Percentiles rank a stretch among this genome's conserved stretches.
Evolutionary conservation across 2,797 vertebrate genomes (phyloP).

Genomic region (Cossypha polioptera): DNA sequence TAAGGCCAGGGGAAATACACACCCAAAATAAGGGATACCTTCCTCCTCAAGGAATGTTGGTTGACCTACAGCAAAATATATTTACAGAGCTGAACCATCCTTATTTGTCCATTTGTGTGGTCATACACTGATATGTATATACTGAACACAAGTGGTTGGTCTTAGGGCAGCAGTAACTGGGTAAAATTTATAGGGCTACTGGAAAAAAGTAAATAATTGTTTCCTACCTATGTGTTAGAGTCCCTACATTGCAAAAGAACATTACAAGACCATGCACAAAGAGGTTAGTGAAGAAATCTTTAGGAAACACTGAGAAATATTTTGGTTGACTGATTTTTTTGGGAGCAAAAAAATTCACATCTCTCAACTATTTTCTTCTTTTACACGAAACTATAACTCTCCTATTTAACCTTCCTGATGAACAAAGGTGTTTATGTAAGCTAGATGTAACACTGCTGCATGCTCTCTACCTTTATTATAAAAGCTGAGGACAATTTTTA

Average conservation of each 20-base stretch:
- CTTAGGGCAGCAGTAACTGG: not conserved
- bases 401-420: not conserved
- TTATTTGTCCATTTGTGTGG: not conserved
- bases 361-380: not conserved
- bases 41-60: not conserved
- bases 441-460: not conserved
- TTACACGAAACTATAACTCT: not conserved
- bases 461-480: not conserved
- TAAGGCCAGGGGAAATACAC: not conserved
- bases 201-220: not conserved
- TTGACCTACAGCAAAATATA: not conserved
- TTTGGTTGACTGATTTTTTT: not conserved
- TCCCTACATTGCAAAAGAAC: not conserved
- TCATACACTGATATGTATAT: too few species aligned
- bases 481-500: not conserved
- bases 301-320: not conserved
- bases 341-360: not conserved
- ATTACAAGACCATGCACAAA: not conserved
- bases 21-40: not conserved
- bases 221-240: not conserved
- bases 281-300: not conserved
- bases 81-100: not conserved
- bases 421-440: not conserved
- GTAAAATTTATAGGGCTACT: not conserved
- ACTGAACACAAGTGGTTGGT: not conserved